Evolutionary conservation across 1,140 invertebrate species (phyloP), one percentile per base, ranked within the genome.

Genomic region (Drosophila saltans): DNA sequence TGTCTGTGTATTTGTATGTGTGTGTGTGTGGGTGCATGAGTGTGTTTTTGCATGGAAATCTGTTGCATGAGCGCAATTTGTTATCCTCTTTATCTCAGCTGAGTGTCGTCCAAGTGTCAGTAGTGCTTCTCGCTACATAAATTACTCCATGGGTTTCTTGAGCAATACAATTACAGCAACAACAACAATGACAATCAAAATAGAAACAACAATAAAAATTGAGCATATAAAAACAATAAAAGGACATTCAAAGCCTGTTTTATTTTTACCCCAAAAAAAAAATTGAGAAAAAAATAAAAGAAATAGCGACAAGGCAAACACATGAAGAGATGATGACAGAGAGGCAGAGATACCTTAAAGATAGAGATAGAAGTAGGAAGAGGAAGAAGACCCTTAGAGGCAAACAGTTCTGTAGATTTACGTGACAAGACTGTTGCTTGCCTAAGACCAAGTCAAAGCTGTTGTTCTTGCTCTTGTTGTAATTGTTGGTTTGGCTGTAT

Each of bases 21-120:
- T 40, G 39, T 45, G 52, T 67, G 41, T 55, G 59, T 60, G 75
- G 33, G 30, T 61, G 59, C 28, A 62, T 60, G 61, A 41, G 52
- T 45, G 39, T 55, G 58, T 43, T 75, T 78, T 71, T 78, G 81
- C 69, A 84, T 81, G 80, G 84, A 89, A 89, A 89, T 89, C 84
- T 89, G 84, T 89, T 89, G 84, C 84, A 89, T 79, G 84, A 76
- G 85, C 85, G 69, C 84, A 81, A 84, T 89, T 89, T 89, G 78
- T 89, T 89, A 81, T 89, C 85, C 84, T 84, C 80, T 78, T 89
- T 83, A 89, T 80, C 84, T 89, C 73, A 88, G 83, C 84, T 90
- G 84, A 89, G 84, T 84, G 84, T 88, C 84, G 80, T 63, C 84
- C 70, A 74, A 88, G 76, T 86, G 83, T 78, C 80, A 83, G 77